Percentiles rank a stretch among this genome's conserved stretches.
These are phyloP conservation scores for Parotia lawesii DNA, from an alignment of 2,113 vertebrate genomes.

Conservation along the genomic window DNA sequence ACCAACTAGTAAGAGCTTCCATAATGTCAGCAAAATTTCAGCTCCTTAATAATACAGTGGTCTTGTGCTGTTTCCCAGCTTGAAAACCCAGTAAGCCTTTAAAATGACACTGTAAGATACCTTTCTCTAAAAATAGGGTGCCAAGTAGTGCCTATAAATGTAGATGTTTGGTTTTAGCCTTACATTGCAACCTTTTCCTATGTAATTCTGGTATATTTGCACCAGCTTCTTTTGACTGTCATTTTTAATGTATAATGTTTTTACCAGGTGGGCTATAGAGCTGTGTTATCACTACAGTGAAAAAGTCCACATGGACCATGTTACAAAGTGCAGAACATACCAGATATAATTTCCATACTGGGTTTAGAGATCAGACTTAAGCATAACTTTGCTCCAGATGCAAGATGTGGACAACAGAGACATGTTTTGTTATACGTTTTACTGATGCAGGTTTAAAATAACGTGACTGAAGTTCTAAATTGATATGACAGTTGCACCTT, in stretches of 20 bases:
- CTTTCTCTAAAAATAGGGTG: constrained; percentile 26
- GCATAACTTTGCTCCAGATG: constrained; percentile 55
- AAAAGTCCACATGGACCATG: neutral
- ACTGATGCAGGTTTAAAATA: constrained; percentile 62
- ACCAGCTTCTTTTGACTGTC: constrained; percentile 8
- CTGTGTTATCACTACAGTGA: constrained; percentile 28
- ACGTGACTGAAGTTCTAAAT: constrained; percentile 69
- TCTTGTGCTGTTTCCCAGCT: neutral
- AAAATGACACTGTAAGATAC: neutral
- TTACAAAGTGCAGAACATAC: constrained; percentile 53
- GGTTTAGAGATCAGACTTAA: constrained; percentile 38
- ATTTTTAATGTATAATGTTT: constrained; percentile 56
- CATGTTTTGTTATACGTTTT: constrained; percentile 40
- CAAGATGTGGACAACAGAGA: constrained; percentile 36
- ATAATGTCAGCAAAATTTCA: constrained; percentile 43
- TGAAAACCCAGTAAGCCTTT: constrained; percentile 29
- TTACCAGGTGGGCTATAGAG: constrained; percentile 33
- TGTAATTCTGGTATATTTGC: constrained; percentile 7
- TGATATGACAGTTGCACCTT: constrained; percentile 63
- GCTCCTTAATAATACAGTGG: neutral
- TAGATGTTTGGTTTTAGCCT: constrained; percentile 37
- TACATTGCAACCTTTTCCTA: neutral
- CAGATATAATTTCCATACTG: constrained; percentile 31
- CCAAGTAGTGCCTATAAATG: neutral
- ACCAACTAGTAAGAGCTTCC: constrained; percentile 18